Conservation (phyloP, 2,888 invertebrate genomes). For the Sesia apiformis region DNA sequence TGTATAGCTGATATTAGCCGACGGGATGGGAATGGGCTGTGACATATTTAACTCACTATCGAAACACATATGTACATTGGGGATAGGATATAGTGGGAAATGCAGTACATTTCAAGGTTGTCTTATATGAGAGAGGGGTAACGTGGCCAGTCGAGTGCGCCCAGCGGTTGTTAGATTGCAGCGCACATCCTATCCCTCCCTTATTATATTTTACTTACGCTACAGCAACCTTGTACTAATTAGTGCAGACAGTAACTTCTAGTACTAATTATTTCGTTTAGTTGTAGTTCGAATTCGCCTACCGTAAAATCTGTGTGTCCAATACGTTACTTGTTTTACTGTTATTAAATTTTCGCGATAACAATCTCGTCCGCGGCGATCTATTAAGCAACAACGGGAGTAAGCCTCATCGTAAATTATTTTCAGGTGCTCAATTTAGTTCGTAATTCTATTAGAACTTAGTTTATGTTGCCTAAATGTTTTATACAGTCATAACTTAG, state of each 20-base stretch:
- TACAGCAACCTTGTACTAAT: conserved; percentile 2
- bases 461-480: not conserved
- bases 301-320: conserved; percentile 14
- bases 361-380: conserved; percentile 15
- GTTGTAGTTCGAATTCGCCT: not conserved
- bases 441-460: not conserved
- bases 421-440: not conserved
- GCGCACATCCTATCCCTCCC: too few species aligned
- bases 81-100: too few species aligned
- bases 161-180: too few species aligned
- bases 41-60: too few species aligned
- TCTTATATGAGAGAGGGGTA: too few species aligned
- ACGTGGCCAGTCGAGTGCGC: too few species aligned
- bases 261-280: conserved; percentile 5
- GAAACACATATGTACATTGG: too few species aligned
- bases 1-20: too few species aligned
- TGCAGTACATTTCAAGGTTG: too few species aligned
- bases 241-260: conserved; percentile 11
- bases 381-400: conserved; percentile 12
- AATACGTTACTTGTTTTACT: conserved; percentile 28
- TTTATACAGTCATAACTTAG: too few species aligned
- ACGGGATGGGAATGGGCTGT: too few species aligned
- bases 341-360: conserved; percentile 56
- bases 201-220: too few species aligned
- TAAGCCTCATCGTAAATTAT: not conserved